Evolutionary conservation across 2,113 vertebrate species (phyloP).

Genomic region (Odontophorus gujanensis): DNA sequence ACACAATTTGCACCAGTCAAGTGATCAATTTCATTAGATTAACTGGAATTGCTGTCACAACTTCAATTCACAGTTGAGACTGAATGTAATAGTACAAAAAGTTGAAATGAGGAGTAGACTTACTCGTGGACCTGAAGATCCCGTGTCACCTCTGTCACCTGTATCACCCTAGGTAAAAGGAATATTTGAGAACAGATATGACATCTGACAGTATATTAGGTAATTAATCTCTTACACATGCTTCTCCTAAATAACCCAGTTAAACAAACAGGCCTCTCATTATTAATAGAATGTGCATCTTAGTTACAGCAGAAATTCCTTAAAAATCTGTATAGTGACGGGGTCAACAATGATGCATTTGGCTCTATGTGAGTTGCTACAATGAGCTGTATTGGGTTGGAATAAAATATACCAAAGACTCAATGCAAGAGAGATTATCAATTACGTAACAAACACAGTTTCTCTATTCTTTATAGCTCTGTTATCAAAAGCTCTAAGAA

Average conservation of each 20-base stretch:
- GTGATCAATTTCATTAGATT: not conserved
- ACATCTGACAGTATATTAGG: not conserved
- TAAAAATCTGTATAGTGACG: not conserved
- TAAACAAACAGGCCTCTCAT: not conserved
- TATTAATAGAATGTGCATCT: not conserved
- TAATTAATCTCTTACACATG: not conserved
- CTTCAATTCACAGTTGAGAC: not conserved
- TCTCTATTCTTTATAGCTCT: not conserved
- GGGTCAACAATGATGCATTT: not conserved
- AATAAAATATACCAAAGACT: not conserved
- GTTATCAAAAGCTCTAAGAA: not conserved
- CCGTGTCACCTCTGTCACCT: constrained; percentile 91
- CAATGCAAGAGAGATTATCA: not conserved
- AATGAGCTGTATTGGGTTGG: not conserved
- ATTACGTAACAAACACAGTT: not conserved
- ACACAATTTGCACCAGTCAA: not conserved
- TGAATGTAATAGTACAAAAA: not conserved
- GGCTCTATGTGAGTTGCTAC: not conserved
- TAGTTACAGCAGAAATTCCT: not conserved
- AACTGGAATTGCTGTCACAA: not conserved
- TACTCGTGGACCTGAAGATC: constrained; percentile 87
- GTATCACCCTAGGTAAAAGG: constrained; percentile 85
- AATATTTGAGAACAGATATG: not conserved
- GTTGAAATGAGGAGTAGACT: constrained; percentile 46
- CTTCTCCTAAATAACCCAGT: not conserved